Evolutionary conservation across 2,113 vertebrate genomes (phyloP), one percentile per base, ranked within the genome.

Genomic region (Dasyurus viverrinus): DNA sequence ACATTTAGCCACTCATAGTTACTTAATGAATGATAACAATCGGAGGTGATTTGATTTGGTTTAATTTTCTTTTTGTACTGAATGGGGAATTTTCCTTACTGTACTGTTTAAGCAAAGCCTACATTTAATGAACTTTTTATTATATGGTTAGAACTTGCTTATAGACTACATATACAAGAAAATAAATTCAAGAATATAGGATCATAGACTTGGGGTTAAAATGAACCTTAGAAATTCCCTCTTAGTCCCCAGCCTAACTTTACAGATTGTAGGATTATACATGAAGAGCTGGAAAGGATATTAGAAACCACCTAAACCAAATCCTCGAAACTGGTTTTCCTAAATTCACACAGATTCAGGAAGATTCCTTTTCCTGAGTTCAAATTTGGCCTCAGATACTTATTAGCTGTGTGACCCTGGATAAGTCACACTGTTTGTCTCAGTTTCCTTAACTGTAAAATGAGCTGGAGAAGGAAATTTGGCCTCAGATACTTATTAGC

Each of bases 11-110:
- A 76, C 90, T 52, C 53, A 48, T 48, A 16, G 57, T 90, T 94
- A 93, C 68, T 92, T 76, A 91, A 9, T 6, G 27, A 84, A 84
- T 84, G 68, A 84, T 84, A 84, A 84, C n/a, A 84, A 8, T n/a
- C 2, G 47, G 27, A 92, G 23, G 47, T 55, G 92, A 93, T 89
- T 92, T 94, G 93, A 12, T 68, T 93, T 89, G 53, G 11, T 89
- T 94, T 89, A 89, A 27, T 90, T 96, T 93, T 47, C 42, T 90
- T 26, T 93, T 36, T 60, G 30, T 91, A 25, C 76, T 57, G 14
- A 95, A 53, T 0, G 46, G 5, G 22, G 46, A 19, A 92, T 90
- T 95, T 96, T 94, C 19, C n/a, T 95, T n/a, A 96, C 57, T 93
- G 91, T 27, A 89, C 54, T 52, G 2, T 92, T 90, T 0, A 91